A percentile compares a stretch with the other conserved stretches of the same genome.
phyloP scores from a whole-genome alignment of 1,140 invertebrate genomes.

The Nomia melanderi region DNA sequence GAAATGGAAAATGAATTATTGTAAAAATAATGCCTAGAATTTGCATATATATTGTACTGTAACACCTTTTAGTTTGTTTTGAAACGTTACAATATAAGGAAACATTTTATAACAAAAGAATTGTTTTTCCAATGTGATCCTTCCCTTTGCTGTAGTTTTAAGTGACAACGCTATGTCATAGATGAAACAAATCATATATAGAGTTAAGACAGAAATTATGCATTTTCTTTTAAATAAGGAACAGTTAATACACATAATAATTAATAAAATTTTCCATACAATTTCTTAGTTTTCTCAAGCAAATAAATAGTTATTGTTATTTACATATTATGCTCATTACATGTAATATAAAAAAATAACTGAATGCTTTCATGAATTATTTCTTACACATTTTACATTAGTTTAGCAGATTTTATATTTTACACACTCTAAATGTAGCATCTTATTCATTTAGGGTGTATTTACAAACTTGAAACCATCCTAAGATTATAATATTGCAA shows the following conservation, averaged over 20 bases:
- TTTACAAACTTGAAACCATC: constrained; percentile 28
- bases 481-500: constrained; percentile 15
- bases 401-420: constrained; percentile 23
- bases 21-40: constrained; percentile 79
- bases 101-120: constrained; percentile 78
- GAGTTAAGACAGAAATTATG: not conserved
- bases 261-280: constrained; percentile 20
- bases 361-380: constrained; percentile 42
- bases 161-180: not conserved
- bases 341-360: constrained; percentile 54
- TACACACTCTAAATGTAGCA: constrained; percentile 41
- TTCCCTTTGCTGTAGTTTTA: constrained; percentile 11
- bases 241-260: constrained; percentile 28
- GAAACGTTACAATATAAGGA: constrained; percentile 79
- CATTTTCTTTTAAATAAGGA: constrained; percentile 18
- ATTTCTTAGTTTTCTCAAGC: constrained; percentile 10
- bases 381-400: constrained; percentile 29
- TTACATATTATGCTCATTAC: constrained; percentile 50
- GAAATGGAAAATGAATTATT: constrained; percentile 73
- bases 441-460: constrained; percentile 42
- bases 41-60: constrained; percentile 79
- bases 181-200: not conserved
- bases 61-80: constrained; percentile 78
- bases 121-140: constrained; percentile 21
- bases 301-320: constrained; percentile 46